phyloP scores from a whole-genome alignment of 2,888 invertebrate species.

The Bombylius major region DNA sequence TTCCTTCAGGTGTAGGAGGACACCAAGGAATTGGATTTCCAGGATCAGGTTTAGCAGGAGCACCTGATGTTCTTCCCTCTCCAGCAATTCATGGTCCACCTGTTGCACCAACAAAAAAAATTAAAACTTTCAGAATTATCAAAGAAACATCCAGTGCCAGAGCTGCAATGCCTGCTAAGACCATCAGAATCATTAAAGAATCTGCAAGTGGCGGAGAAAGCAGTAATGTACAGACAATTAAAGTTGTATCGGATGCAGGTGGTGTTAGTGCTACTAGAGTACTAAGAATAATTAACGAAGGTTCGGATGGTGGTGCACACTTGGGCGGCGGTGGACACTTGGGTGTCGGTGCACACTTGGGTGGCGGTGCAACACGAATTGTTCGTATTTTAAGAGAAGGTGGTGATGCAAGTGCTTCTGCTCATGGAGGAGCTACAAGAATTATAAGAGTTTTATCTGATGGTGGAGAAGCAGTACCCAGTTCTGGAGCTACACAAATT shows the following conservation, averaged over 20 bases:
- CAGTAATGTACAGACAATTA: neutral
- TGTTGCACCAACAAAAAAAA: neutral
- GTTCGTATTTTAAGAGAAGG: neutral
- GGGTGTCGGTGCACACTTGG: neutral
- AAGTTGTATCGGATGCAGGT: neutral
- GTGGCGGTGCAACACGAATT: neutral
- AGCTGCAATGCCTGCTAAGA: neutral
- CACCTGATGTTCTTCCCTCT: neutral
- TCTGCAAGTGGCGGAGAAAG: neutral
- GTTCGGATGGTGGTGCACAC: neutral
- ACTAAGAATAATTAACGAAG: neutral
- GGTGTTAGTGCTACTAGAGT: neutral
- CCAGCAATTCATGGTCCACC: neutral
- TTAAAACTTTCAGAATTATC: neutral
- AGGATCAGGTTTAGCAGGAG: neutral
- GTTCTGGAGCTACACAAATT: neutral
- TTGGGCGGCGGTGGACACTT: neutral
- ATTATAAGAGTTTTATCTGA: neutral
- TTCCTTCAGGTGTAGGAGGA: neutral
- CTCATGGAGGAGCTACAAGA: neutral
- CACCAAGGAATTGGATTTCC: too few relatives aligned
- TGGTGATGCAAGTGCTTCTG: neutral
- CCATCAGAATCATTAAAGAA: constrained; percentile 1
- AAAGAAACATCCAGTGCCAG: neutral
- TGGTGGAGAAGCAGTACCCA: neutral